Evolutionary conservation across 1,140 invertebrate species (phyloP).

Genomic region (Drosophila tropicalis): DNA sequence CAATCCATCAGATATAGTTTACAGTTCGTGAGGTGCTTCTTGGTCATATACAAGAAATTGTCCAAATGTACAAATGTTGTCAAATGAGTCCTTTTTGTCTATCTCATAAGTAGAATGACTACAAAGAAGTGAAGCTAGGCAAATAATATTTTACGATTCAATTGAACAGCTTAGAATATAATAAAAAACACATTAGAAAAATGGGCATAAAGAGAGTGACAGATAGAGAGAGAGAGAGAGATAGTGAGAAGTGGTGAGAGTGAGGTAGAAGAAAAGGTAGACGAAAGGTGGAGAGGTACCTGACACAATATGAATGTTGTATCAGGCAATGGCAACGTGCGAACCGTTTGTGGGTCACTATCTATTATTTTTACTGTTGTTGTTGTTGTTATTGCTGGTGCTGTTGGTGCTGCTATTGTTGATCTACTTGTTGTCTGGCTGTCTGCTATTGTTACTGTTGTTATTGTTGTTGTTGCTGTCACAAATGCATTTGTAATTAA

Average conservation of each 20-base stretch:
- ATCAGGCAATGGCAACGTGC: conserved; percentile 6
- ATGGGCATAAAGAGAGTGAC: background rate
- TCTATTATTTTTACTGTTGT: background rate
- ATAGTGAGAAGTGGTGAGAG: background rate
- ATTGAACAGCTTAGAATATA: background rate
- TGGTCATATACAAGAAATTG: too few relatives aligned
- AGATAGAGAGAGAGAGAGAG: background rate
- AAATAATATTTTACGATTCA: too few relatives aligned
- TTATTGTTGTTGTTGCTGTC: conserved; percentile 30
- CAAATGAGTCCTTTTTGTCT: too few relatives aligned
- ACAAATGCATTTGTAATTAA: conserved; percentile 49
- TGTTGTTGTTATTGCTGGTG: background rate
- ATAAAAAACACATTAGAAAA: background rate
- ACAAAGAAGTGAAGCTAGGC: too few relatives aligned
- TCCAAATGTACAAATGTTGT: too few relatives aligned
- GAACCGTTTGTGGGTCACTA: conserved; percentile 10
- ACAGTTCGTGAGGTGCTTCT: too few relatives aligned
- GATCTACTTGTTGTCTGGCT: conserved; percentile 16
- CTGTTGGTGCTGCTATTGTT: conserved; percentile 5
- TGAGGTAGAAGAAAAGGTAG: background rate
- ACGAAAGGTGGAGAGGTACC: background rate
- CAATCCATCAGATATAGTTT: too few relatives aligned
- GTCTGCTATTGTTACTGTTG: conserved; percentile 34
- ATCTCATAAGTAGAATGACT: too few relatives aligned
- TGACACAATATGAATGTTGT: background rate